These are phyloP conservation scores for Sphecodes monilicornis DNA, from an alignment of 2,888 invertebrate species.

Conservation along the genomic window DNA sequence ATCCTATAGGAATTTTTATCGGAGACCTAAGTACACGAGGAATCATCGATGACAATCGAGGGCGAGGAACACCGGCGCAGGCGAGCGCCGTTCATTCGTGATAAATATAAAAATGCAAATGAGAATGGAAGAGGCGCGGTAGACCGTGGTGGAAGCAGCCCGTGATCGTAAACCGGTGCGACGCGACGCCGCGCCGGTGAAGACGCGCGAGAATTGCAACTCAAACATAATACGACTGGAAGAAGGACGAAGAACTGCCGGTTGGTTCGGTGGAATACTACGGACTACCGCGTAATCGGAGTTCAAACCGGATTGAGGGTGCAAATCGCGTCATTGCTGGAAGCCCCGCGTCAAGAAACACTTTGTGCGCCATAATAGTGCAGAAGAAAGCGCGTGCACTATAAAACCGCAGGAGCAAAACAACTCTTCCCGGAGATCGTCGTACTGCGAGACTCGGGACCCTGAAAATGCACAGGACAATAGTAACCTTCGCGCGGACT, in stretches of 20 bases:
- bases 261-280: constrained; percentile 29
- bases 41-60: constrained; percentile 58
- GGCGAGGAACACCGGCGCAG: constrained; percentile 42
- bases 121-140: constrained; percentile 53
- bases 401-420: constrained; percentile 2
- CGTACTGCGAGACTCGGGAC: not conserved
- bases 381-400: not conserved
- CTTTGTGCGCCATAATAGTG: not conserved
- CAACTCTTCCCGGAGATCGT: not conserved
- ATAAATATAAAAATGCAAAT: constrained; percentile 82
- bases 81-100: constrained; percentile 66
- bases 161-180: constrained; percentile 71
- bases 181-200: constrained; percentile 52
- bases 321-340: constrained; percentile 55
- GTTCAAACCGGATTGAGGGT: constrained; percentile 67
- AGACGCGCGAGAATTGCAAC: constrained; percentile 61
- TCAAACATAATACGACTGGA: constrained; percentile 51
- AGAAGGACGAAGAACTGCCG: constrained; percentile 38
- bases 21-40: constrained; percentile 47
- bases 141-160: constrained; percentile 51
- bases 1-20: constrained; percentile 57
- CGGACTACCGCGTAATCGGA: constrained; percentile 63
- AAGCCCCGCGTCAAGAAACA: constrained; percentile 49
- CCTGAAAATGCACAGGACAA: not conserved
- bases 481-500: not conserved